phyloP scores from a whole-genome alignment of 2,797 vertebrate species.

The Emys orbicularis region DNA sequence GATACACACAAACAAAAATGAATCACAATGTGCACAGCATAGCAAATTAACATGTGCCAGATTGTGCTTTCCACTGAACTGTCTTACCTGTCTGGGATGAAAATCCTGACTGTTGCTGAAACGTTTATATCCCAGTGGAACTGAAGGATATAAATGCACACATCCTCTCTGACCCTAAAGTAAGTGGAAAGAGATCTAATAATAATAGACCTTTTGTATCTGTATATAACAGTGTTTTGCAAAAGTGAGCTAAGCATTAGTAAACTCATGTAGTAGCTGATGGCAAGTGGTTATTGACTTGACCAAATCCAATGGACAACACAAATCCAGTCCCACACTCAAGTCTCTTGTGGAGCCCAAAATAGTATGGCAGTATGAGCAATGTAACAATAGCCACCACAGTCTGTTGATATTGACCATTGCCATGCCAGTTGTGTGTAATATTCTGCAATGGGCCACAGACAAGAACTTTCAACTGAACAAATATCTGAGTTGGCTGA shows the following conservation, averaged over 20 bases:
- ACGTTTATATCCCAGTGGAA: not conserved
- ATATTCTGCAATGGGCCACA: not conserved
- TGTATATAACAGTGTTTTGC: accelerated
- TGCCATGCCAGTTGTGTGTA: not conserved
- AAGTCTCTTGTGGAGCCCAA: not conserved
- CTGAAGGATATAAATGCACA: not conserved
- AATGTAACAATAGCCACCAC: not conserved
- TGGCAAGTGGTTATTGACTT: not conserved
- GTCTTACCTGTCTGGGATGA: not conserved
- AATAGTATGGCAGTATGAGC: not conserved
- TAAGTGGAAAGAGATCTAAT: not conserved
- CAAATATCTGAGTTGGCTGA: not conserved
- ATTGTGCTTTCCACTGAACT: not conserved
- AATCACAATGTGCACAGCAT: slow-evolving; percentile 1
- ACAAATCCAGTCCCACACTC: not conserved
- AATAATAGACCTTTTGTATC: not conserved
- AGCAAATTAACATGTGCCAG: not conserved
- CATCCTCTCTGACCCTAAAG: not conserved
- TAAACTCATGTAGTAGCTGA: not conserved
- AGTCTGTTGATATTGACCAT: not conserved
- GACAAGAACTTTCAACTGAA: not conserved
- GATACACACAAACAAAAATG: not conserved
- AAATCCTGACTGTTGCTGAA: not conserved
- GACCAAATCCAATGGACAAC: not conserved
- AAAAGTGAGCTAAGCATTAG: not conserved